Evolutionary conservation across 2,113 vertebrate genomes (phyloP).

Genomic region (Ceuthmochares aereus): DNA sequence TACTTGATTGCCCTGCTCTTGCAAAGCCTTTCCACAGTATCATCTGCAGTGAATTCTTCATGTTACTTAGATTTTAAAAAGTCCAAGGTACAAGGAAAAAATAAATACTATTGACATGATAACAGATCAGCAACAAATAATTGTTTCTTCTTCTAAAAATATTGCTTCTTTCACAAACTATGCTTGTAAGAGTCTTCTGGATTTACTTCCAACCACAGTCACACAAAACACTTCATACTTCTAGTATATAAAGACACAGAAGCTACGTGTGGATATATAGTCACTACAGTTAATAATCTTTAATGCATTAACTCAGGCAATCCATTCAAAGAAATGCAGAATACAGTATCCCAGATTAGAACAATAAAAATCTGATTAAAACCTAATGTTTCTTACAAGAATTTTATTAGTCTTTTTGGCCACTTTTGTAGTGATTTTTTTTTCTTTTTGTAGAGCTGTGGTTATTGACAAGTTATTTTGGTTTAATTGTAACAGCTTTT

Average conservation of each 20-base stretch:
- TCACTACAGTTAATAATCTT: background rate
- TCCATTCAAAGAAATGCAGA: background rate
- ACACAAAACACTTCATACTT: background rate
- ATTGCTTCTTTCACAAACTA: background rate
- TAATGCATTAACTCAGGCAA: background rate
- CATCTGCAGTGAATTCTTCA: conserved; percentile 42
- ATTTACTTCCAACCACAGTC: conserved; percentile 5
- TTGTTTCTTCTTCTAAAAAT: background rate
- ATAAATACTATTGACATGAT: background rate
- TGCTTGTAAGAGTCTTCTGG: background rate
- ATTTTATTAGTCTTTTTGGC: background rate
- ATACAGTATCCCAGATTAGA: rapidly evolving
- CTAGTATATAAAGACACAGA: background rate
- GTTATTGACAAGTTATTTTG: background rate
- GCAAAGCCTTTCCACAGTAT: conserved; percentile 54
- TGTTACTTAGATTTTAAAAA: conserved; percentile 27
- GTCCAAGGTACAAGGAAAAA: background rate
- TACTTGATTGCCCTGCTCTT: conserved; percentile 57
- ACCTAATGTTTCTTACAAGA: background rate
- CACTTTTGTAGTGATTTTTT: background rate
- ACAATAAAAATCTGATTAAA: background rate
- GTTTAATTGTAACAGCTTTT: background rate
- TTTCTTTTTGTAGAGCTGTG: too few relatives aligned
- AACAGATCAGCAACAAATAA: background rate
- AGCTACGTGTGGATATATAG: background rate